Evolutionary conservation across 2,113 vertebrate genomes (phyloP), one percentile per base, ranked within the genome.

Genomic region (Origma solitaria): DNA sequence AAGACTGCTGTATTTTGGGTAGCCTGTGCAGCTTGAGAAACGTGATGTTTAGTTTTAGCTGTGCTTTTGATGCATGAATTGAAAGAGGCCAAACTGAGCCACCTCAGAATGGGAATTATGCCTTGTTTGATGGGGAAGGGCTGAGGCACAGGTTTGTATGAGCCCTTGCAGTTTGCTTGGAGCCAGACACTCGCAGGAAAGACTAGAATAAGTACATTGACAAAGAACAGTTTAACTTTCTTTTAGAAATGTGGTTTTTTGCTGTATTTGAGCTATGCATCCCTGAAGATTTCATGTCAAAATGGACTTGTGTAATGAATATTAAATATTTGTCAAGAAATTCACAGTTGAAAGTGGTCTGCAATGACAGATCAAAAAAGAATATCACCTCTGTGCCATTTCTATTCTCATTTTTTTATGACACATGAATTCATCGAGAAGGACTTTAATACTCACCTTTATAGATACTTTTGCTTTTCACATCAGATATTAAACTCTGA

Each of bases 321-420:
- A 57, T 69, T 69, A 92, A 82, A 72, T 80, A 51, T 82, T 94
- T 88, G 86, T 69, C 50, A 54, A 80, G 35, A 83, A 93, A 80
- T 70, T 73, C 79, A 68, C 51, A 61, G 33, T 71, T 92, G 53
- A 51, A 86, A 78, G 51, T 31, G 31, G 18, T 68, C 77, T 83
- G 37, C 27, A 84, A 31, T 49, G 49, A 88, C 54, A 66, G 44
- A 71, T 75, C 30, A 71, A 49, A 82, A 87, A 40, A 51, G 17
- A 72, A 82, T 86, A 64, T 27, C 53, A 31, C 17, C 9, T 81
- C 47, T 88, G 30, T 0, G 3, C 33, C 27, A 31, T 30, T 90
- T 77, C 35, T 71, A 9, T 38, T 86, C 35, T 81, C 11, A 6
- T 53, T 82, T 70, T 16, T 82, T 87, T 38, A 40, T 31, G 47